Conservation (phyloP, 2,797 vertebrate genomes). For the Halcyon badia region DNA sequence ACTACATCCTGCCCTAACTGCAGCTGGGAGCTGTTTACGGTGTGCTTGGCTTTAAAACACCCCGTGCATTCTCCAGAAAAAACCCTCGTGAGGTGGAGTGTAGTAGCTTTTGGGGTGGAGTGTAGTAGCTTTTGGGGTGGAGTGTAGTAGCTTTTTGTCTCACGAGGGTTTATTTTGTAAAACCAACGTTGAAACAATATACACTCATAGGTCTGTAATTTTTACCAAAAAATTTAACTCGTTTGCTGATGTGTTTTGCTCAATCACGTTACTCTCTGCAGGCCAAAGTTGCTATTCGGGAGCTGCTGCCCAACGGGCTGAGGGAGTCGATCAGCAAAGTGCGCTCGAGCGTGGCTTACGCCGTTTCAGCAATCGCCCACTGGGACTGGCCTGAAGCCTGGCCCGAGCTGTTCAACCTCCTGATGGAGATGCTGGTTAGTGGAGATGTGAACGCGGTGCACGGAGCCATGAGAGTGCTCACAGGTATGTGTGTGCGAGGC, state of each 20-base stretch:
- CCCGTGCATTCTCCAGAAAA: background rate
- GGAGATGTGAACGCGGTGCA: slow-evolving; percentile 95
- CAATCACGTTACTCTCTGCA: slow-evolving; percentile 36
- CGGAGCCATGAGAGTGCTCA: slow-evolving; percentile 98
- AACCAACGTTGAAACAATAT: background rate
- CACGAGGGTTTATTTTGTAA: background rate
- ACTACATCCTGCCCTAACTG: background rate
- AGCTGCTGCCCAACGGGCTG: slow-evolving; percentile 91
- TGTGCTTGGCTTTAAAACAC: background rate
- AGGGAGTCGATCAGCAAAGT: slow-evolving; percentile 98
- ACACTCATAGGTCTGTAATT: background rate
- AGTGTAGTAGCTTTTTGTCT: background rate
- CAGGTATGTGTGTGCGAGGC: slow-evolving; percentile 81
- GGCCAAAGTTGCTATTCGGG: slow-evolving; percentile 96
- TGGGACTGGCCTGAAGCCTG: slow-evolving; percentile 99
- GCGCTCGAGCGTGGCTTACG: slow-evolving; percentile 97
- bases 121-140: background rate
- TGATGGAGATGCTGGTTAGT: slow-evolving; percentile 99
- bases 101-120: too few relatives aligned
- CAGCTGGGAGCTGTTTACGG: background rate
- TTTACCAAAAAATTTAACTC: too few relatives aligned
- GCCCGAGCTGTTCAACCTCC: slow-evolving; percentile 95
- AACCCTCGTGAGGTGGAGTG: fast-evolving
- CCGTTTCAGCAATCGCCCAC: slow-evolving; percentile 96
- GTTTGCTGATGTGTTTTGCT: too few relatives aligned